phyloP scores from a whole-genome alignment of 2,888 invertebrate genomes.

The Plusia festucae region DNA sequence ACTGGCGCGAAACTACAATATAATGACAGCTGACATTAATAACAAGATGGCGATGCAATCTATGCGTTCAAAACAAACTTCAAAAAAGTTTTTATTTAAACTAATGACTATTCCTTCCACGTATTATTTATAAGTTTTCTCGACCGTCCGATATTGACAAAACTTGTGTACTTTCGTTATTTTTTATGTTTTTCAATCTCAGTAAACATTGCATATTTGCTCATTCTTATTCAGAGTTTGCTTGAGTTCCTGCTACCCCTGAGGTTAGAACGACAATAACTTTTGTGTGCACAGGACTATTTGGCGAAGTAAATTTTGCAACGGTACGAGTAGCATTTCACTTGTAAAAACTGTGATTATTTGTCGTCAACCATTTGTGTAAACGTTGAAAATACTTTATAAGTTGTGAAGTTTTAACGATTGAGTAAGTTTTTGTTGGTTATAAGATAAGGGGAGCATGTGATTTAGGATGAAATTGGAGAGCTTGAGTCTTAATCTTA shows the following conservation, averaged over 20 bases:
- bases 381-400: background rate
- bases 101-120: background rate
- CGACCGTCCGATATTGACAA: background rate
- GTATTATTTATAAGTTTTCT: slow-evolving; percentile 1
- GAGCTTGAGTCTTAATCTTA: too few species aligned
- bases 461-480: too few species aligned
- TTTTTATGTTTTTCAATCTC: slow-evolving; percentile 9
- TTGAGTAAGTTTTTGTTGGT: background rate
- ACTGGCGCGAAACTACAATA: background rate
- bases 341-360: background rate
- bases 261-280: background rate
- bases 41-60: background rate
- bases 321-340: background rate
- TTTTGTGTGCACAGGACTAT: background rate
- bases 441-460: too few species aligned
- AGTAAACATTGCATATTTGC: slow-evolving; percentile 3
- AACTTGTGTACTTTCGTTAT: background rate
- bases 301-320: background rate
- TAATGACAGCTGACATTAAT: background rate
- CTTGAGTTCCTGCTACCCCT: background rate
- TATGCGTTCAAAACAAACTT: background rate
- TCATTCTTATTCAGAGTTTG: background rate
- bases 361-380: background rate
- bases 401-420: background rate
- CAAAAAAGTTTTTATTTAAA: background rate